Evolutionary conservation across 92 coral and sea anemone species (phyloP).

Genomic region (Epizoanthus illoricatus): DNA sequence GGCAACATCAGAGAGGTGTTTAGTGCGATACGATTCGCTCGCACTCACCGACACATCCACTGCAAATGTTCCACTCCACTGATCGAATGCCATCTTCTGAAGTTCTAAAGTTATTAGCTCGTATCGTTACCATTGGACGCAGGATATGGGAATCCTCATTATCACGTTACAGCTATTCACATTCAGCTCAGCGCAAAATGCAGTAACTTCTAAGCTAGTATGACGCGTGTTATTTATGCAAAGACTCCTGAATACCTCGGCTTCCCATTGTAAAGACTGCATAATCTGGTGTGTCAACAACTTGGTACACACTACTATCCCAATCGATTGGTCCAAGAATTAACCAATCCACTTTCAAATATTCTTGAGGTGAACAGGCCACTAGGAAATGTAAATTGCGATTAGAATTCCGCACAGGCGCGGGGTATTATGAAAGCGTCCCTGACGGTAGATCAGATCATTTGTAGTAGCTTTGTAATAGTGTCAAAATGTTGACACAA

Average conservation of each 20-base stretch:
- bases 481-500: slow-evolving; percentile 33
- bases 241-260: slow-evolving; percentile 12
- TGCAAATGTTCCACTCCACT: slow-evolving; percentile 9
- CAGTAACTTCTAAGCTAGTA: slow-evolving; percentile 11
- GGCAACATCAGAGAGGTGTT: slow-evolving; percentile 7
- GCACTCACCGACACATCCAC: neutral
- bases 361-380: slow-evolving; percentile 41
- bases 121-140: slow-evolving; percentile 19
- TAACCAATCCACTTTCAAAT: slow-evolving; percentile 42
- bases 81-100: slow-evolving; percentile 22
- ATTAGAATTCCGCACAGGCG: neutral
- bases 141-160: slow-evolving; percentile 18
- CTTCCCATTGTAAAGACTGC: neutral
- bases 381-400: slow-evolving; percentile 48
- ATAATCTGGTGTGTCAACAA: neutral
- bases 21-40: neutral
- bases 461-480: neutral
- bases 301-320: neutral
- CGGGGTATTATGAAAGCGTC: too few relatives aligned
- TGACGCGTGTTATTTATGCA: slow-evolving; percentile 26
- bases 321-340: slow-evolving; percentile 21
- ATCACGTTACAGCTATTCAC: slow-evolving; percentile 1
- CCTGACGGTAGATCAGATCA: too few relatives aligned
- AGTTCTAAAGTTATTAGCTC: neutral
- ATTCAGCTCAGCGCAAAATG: slow-evolving; percentile 7